These are phyloP conservation scores for Corynorhinus townsendii DNA, from an alignment of 2,113 vertebrate species.

Conservation along the genomic window DNA sequence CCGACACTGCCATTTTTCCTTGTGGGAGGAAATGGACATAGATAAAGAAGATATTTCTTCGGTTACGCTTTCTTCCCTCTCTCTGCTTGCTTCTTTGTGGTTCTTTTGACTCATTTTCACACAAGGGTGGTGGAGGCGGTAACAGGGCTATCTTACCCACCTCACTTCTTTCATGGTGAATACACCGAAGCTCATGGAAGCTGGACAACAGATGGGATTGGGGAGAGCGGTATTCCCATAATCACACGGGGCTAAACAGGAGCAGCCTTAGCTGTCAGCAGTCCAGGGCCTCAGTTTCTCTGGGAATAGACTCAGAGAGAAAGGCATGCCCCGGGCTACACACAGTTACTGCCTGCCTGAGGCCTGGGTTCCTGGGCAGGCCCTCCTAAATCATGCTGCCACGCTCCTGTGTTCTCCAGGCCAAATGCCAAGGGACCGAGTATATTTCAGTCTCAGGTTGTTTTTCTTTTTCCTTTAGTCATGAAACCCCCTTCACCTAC, in stretches of 20 bases:
- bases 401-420: background rate
- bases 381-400: background rate
- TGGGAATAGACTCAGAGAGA: background rate
- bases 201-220: background rate
- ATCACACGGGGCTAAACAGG: background rate
- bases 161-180: background rate
- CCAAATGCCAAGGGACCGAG: background rate
- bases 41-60: conserved; percentile 87
- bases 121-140: background rate
- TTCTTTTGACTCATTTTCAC: conserved; percentile 50
- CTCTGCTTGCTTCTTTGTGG: conserved; percentile 70
- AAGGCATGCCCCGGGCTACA: background rate
- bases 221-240: background rate
- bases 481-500: background rate
- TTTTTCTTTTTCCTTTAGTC: background rate
- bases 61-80: conserved; percentile 77
- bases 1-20: conserved; percentile 84
- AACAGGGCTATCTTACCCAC: background rate
- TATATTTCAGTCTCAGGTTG: background rate
- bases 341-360: background rate
- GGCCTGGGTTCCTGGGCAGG: rapidly evolving
- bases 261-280: background rate
- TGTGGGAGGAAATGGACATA: conserved; percentile 83
- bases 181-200: background rate
- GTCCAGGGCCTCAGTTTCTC: background rate